Conservation (phyloP, 2,797 vertebrate genomes). For the Melanotaenia trifasciata region DNA sequence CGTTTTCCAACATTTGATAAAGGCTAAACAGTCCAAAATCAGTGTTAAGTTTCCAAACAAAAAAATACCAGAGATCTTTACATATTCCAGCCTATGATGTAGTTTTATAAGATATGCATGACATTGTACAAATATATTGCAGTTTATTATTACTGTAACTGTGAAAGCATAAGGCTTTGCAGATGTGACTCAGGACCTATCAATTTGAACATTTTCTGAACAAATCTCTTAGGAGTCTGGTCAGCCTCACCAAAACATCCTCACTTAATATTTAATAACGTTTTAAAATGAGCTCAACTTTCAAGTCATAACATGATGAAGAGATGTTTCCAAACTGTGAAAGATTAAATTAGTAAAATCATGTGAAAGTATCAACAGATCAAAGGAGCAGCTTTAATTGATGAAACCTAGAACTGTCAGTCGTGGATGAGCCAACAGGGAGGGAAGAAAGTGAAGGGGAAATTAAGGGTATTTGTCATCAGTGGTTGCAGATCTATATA, state of each 20-base stretch:
- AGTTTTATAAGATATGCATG: neutral
- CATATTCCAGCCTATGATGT: neutral
- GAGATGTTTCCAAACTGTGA: conserved; percentile 60
- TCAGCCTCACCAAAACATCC: conserved; percentile 41
- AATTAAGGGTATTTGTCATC: conserved; percentile 23
- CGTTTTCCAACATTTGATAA: conserved; percentile 17
- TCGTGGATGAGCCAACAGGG: conserved; percentile 74
- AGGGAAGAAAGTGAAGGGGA: conserved; percentile 67
- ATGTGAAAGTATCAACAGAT: conserved; percentile 73
- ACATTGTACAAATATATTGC: conserved; percentile 3
- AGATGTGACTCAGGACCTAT: conserved; percentile 29
- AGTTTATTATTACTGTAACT: conserved; percentile 27
- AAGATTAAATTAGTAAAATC: conserved; percentile 71
- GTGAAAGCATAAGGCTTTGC: conserved; percentile 14
- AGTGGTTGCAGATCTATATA: neutral
- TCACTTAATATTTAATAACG: conserved; percentile 45
- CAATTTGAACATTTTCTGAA: conserved; percentile 29
- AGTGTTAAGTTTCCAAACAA: conserved; percentile 16
- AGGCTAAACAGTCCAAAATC: conserved; percentile 20
- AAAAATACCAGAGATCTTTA: conserved; percentile 12
- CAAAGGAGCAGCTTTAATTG: conserved; percentile 67
- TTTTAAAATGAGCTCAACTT: conserved; percentile 64
- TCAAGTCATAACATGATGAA: conserved; percentile 67
- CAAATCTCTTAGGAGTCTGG: conserved; percentile 26
- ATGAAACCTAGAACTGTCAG: conserved; percentile 70